Evolutionary conservation across 1,140 invertebrate species (phyloP), one percentile per base, ranked within the genome.

Genomic region (Dolichoris vasculosae): DNA sequence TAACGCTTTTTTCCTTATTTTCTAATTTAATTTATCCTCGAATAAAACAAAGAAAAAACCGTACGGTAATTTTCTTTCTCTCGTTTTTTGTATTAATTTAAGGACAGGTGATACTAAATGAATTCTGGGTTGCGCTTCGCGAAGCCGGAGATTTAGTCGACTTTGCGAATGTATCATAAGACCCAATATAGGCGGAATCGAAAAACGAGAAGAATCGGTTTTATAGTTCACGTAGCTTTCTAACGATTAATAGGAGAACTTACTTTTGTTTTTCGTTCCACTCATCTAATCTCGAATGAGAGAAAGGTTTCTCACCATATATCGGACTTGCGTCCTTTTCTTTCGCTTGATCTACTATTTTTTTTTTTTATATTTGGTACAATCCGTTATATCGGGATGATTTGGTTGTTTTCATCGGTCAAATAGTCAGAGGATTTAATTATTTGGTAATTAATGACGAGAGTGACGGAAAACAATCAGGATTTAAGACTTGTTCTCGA

Each of bases 241-340:
- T 63, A 79, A 79, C 55, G 51, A 79, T 79, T 79, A 64, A 63
- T 55, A 23, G 55, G 26, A 30, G 38, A 48, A 26, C 20, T 73
- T 40, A 26, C 20, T 73, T 40, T 43, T 43, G 38, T 76, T 76
- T 76, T 48, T 46, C 46, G 26, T 51, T 30, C 30, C 8, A 30
- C n/a, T 76, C 46, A 43, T 51, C 15, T 51, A 51, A 51, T 76
- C 40, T 30, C 13, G n/a, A 51, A 73, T 43, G 17, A 26, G 73
- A 67, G 59, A 67, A 67, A 81, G 59, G 59, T 2, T 67, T 81
- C 63, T 69, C 63, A 63, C 15, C 30, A 64, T 79, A 9, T 59
- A 26, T 59, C 7, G 55, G 26, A 59, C 23, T 4, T 59, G 20
- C 23, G 23, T 59, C 23, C 26, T 23, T 59, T 51, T 51, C 11